Base-by-base conservation (phyloP, 1,140 invertebrate genomes). In the Drosophila nannoptera region DNA sequence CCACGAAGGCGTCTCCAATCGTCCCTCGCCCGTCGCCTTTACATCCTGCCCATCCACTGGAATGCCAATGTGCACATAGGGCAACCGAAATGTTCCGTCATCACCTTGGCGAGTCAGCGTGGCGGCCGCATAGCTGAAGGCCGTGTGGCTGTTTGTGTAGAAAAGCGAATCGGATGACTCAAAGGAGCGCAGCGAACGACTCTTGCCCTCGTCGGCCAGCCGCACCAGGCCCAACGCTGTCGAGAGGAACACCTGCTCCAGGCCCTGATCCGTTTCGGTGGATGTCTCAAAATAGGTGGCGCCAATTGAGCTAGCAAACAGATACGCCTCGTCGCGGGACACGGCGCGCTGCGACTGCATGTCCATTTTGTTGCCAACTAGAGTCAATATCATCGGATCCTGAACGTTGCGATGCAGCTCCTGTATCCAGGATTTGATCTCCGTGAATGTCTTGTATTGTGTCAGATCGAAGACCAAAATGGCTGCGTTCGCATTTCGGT, bases 351-450 rank as follows among this genome's bases (percentile, higher is more conserved):
- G 77, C 0, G 93, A 80, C 22, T 88, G 89, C 68, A 97, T 89
- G 89, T 97, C 96, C 65, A 92, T 92, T 89, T 97, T 97, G 88
- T 97, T 97, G 2, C 96, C 96, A 22, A 97, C 93, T n/a, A 97
- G 90, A 1, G 93, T 93, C 1, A 97, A 86, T 11, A 96, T 92
- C 90, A 97, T 93, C 0, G 93, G 90, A 58, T 94, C 93, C 36
- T 94, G 92, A 0, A 96, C 93, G 80, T 96, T 95, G 49, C 93
- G 92, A 78, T 93, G 92, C 31, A 97, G 86, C 88, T 97, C 95
- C 78, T 92, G 93, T 2, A 96, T 93, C 96, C 96, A 97, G 4
- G 90, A 90, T 90, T 97, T 95, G 43, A 96, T 93, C 22, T 93
- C 92, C 7, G 90, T 87, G 82, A 96, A 97, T 29, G 93, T 94